Evolutionary conservation across 2,888 invertebrate genomes (phyloP).

Genomic region (Mesorhabditis sp.): DNA sequence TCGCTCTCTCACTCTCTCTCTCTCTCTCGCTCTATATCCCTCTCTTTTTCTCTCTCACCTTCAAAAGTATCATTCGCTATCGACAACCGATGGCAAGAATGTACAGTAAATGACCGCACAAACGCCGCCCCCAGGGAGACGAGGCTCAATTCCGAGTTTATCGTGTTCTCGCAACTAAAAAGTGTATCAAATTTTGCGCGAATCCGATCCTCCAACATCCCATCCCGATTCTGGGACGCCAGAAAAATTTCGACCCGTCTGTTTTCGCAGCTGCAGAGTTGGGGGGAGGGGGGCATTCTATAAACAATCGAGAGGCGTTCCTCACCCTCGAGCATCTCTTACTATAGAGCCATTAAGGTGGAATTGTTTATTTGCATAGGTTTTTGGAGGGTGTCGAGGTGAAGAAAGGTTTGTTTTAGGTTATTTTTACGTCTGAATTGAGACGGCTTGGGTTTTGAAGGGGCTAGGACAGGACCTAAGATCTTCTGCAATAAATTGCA

Average conservation of each 20-base stretch:
- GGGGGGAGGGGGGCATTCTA: too few species aligned
- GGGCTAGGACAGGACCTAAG: too few species aligned
- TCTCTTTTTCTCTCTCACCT: slow-evolving; percentile 12
- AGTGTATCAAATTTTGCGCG: not conserved
- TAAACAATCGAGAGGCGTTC: too few species aligned
- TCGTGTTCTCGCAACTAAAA: slow-evolving; percentile 36
- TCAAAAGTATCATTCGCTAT: slow-evolving; percentile 8
- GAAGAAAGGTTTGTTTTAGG: too few species aligned
- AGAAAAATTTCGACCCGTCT: too few species aligned
- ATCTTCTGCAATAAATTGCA: too few species aligned
- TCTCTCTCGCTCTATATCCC: not conserved
- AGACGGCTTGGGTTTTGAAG: too few species aligned
- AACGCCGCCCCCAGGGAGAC: slow-evolving; percentile 34
- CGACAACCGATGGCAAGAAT: slow-evolving; percentile 25
- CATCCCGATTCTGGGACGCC: not conserved
- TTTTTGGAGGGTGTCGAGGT: too few species aligned
- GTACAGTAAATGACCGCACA: slow-evolving; percentile 35
- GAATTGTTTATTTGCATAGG: too few species aligned
- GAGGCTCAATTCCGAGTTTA: slow-evolving; percentile 28
- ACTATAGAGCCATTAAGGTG: too few species aligned
- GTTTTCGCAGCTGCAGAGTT: not conserved
- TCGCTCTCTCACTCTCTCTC: slow-evolving; percentile 2
- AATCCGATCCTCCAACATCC: not conserved
- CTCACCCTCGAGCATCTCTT: too few species aligned
- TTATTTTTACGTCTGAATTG: too few species aligned